Evolutionary conservation across 2,113 vertebrate species (phyloP).

Genomic region (Stigmatopora nigra): DNA sequence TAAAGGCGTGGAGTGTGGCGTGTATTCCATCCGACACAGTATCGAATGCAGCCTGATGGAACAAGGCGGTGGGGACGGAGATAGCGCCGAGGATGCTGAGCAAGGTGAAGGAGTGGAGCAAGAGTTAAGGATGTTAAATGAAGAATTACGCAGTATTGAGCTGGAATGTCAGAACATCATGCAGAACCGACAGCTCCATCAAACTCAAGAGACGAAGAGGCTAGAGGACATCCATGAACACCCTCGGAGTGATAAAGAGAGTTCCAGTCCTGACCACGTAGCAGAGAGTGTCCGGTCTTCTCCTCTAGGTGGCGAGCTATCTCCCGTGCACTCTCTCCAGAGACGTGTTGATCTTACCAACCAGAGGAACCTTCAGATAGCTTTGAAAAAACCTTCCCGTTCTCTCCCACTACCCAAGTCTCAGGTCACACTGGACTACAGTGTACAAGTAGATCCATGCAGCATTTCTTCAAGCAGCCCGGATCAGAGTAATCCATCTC

Average conservation of each 20-base stretch:
- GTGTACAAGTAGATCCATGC: slow-evolving; percentile 61
- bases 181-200: slow-evolving; percentile 83
- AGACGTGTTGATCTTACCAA: slow-evolving; percentile 81
- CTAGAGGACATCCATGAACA: slow-evolving; percentile 83
- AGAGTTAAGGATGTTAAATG: slow-evolving; percentile 87
- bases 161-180: slow-evolving; percentile 94
- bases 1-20: slow-evolving; percentile 80
- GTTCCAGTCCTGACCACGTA: slow-evolving; percentile 91
- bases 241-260: slow-evolving; percentile 79
- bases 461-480: slow-evolving; percentile 68
- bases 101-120: slow-evolving; percentile 72
- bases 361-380: slow-evolving; percentile 79
- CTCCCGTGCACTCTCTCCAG: slow-evolving; percentile 83
- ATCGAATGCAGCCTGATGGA: slow-evolving; percentile 80
- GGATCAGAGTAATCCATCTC: slow-evolving; percentile 67
- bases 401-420: slow-evolving; percentile 49
- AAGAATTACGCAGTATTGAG: slow-evolving; percentile 90
- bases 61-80: slow-evolving; percentile 59
- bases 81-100: slow-evolving; percentile 18
- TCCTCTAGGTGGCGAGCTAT: slow-evolving; percentile 77
- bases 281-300: slow-evolving; percentile 90
- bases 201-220: slow-evolving; percentile 57
- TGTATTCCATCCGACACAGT: slow-evolving; percentile 87
- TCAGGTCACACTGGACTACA: slow-evolving; percentile 55
- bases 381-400: slow-evolving; percentile 35